Base-by-base conservation (phyloP, 2,797 vertebrate genomes). In the Neosalanx taihuensis region DNA sequence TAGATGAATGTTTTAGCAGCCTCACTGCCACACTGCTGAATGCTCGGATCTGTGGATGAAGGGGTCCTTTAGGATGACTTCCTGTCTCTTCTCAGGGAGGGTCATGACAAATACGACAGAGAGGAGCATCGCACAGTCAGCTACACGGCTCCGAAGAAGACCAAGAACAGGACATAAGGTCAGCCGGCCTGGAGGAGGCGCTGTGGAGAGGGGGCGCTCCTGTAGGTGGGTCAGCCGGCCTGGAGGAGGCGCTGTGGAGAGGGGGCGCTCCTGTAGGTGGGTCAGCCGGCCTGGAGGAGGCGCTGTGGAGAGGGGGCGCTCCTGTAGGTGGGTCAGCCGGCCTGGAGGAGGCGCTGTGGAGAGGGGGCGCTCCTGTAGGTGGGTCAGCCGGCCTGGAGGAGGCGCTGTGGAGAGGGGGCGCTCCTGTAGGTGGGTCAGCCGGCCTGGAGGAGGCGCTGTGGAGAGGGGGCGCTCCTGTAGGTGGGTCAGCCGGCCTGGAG, bases 21-120 rank as follows among this genome's bases (percentile, higher is more conserved):
- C 74, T 62, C 83, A 26, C 23, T 84, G 74, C 80, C 85, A 88
- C 84, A 81, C 78, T 88, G 82, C 77, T 79, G 68, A 83, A 76
- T 84, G 87, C 87, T 26, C 86, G 12, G 10, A 12, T 9, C 86
- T 82, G 85, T 81, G 71, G 81, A 86, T 90, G 37, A 90, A 90
- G 81, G 81, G 89, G 90, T 91, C 90, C 86, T 90, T 77, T 71
- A 72, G 84, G 83, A 87, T 90, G 67, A 89, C 90, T 90, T 89
- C 18, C 83, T 79, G 18, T 81, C 41, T 74, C 57, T 37, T 76
- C 70, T 64, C 87, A 99, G 98, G 91, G 96, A 98, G 90, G 96
- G 95, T 82, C 98, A 99, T 73, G 94, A 97, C 89, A 92, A 95
- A 85, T 95, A 94, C 88, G 97, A 98, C 72, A 90, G 94, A 84